These are phyloP conservation scores for Callipepla californica DNA, from an alignment of 2,113 vertebrate genomes.

Conservation along the genomic window DNA sequence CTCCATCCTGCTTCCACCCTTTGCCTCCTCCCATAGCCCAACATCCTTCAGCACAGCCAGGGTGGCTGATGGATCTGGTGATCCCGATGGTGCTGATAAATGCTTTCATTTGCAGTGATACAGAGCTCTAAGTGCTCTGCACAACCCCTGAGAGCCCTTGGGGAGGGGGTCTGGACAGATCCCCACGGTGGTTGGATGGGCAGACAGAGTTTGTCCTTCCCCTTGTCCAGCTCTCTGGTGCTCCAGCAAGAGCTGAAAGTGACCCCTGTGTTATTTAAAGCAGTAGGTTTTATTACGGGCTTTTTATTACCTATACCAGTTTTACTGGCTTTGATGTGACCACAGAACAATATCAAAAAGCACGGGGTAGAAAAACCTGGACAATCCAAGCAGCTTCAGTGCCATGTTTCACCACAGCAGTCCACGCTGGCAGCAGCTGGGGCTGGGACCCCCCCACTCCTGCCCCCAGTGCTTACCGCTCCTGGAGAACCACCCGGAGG, in stretches of 20 bases:
- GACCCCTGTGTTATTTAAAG: background rate
- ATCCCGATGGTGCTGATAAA: fast-evolving
- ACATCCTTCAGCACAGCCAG: background rate
- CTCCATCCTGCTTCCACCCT: background rate
- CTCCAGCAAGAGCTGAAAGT: background rate
- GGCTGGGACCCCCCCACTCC: background rate
- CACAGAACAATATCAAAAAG: background rate
- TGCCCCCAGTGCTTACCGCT: background rate
- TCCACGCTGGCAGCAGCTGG: background rate
- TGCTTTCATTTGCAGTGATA: fast-evolving
- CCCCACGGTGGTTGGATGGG: fast-evolving
- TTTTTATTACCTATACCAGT: background rate
- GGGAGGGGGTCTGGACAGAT: background rate
- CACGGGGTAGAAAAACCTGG: background rate
- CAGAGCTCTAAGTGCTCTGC: fast-evolving
- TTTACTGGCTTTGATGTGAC: background rate
- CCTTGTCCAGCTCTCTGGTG: fast-evolving
- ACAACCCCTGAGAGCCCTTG: fast-evolving
- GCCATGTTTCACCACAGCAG: background rate
- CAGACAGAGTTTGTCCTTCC: background rate
- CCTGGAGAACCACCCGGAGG: background rate
- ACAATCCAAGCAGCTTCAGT: background rate
- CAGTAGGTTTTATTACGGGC: background rate
- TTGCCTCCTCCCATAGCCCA: fast-evolving
- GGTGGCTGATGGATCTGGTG: background rate